phyloP scores from a whole-genome alignment of 2,797 vertebrate species.

The Onychomys arenicola region DNA sequence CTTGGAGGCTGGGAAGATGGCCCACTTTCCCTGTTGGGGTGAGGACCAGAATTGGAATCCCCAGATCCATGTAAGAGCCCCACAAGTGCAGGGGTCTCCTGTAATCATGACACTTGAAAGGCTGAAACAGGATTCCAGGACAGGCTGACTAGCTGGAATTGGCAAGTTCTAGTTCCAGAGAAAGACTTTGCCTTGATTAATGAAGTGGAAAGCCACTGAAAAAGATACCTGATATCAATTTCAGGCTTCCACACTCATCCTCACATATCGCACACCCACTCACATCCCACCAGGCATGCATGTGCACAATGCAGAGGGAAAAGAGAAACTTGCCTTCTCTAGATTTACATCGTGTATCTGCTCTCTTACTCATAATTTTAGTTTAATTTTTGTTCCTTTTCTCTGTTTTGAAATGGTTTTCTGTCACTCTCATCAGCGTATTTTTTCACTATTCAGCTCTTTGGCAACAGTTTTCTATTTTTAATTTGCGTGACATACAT shows the following conservation, averaged over 20 bases:
- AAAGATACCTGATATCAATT: no score
- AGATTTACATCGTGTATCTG: neutral
- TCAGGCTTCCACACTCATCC: neutral
- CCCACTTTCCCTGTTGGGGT: neutral
- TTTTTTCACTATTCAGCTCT: neutral
- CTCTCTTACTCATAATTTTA: neutral
- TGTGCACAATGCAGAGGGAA: neutral
- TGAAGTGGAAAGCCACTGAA: neutral
- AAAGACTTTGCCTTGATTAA: neutral
- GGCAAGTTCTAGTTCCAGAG: neutral
- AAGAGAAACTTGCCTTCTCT: neutral
- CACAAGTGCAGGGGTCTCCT: neutral
- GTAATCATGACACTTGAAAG: neutral
- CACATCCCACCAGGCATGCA: neutral
- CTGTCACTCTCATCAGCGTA: neutral
- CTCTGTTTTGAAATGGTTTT: constrained; percentile 17
- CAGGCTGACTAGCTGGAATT: neutral
- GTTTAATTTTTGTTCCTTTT: neutral
- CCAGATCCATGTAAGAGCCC: neutral
- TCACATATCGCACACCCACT: no score
- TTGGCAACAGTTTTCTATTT: neutral
- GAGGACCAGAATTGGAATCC: neutral
- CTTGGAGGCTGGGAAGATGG: neutral
- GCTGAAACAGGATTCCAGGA: no score
- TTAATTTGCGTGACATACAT: neutral